These are phyloP conservation scores for Pseudococcus jackbeardsleyi DNA, from an alignment of 2,888 invertebrate genomes.

Conservation along the genomic window DNA sequence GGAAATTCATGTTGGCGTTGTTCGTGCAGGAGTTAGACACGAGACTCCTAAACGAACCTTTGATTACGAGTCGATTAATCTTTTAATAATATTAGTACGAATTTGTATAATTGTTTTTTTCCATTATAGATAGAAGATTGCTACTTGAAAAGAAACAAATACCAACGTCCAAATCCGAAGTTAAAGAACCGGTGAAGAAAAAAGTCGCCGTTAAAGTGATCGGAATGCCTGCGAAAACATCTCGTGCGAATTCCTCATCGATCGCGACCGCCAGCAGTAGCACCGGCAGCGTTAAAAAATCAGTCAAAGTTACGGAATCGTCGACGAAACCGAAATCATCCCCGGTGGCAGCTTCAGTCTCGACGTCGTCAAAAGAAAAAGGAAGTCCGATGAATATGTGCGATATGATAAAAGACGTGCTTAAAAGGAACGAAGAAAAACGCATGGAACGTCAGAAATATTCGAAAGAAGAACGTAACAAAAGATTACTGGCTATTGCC, in stretches of 20 bases:
- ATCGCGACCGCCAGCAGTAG: background rate
- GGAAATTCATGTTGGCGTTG: background rate
- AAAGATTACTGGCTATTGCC: background rate
- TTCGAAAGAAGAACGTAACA: conserved; percentile 42
- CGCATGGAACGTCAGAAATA: background rate
- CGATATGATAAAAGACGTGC: background rate
- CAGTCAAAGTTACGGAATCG: background rate
- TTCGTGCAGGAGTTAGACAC: conserved; percentile 15
- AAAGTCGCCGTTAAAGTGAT: conserved; percentile 6
- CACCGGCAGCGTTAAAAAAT: background rate
- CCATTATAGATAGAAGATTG: conserved; percentile 36
- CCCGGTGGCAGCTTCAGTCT: background rate
- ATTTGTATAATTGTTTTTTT: conserved; percentile 18
- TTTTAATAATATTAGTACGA: background rate
- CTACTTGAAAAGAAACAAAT: background rate
- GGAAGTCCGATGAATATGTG: background rate
- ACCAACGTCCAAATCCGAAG: background rate
- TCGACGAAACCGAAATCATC: background rate
- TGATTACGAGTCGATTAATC: background rate
- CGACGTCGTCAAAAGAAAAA: background rate
- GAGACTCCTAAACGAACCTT: conserved; percentile 35
- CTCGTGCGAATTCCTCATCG: background rate
- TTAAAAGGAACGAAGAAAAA: background rate
- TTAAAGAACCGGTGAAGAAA: background rate
- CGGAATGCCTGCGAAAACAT: background rate